phyloP scores from a whole-genome alignment of 2,888 invertebrate species.

The Bedellia somnulentella region DNA sequence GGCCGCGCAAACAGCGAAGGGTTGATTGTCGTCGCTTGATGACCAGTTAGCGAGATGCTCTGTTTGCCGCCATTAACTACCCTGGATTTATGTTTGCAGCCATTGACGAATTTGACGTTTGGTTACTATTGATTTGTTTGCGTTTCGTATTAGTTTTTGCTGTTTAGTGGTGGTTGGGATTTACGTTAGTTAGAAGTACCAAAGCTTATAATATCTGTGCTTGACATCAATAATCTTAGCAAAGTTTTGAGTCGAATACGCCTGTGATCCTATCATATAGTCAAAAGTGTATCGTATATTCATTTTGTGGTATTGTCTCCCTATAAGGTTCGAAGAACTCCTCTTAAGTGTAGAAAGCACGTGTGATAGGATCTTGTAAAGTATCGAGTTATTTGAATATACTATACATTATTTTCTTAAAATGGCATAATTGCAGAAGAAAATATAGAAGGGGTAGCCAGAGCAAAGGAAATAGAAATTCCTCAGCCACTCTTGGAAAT shows the following conservation, averaged over 20 bases:
- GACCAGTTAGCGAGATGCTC: constrained; percentile 19
- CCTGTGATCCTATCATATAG: not conserved
- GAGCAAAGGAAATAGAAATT: no score
- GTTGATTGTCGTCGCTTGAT: constrained; percentile 20
- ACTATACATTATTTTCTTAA: no score
- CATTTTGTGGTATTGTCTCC: not conserved
- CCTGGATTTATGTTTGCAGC: constrained; percentile 26
- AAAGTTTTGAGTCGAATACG: not conserved
- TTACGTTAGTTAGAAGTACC: no score
- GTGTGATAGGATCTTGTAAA: no score
- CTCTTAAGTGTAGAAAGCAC: not conserved
- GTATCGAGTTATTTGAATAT: no score
- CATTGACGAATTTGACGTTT: not conserved
- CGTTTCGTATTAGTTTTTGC: not conserved
- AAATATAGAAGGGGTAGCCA: no score
- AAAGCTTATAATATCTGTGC: no score
- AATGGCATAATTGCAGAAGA: no score
- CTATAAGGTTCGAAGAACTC: not conserved
- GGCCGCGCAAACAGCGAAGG: constrained; percentile 45
- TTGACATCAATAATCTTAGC: no score
- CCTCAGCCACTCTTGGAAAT: no score
- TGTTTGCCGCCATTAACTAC: constrained; percentile 31
- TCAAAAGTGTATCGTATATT: not conserved
- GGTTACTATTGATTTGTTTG: constrained; percentile 2
- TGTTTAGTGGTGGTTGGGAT: no score